phyloP scores from a whole-genome alignment of 2,113 vertebrate genomes.

The Oreochromis niloticus region DNA sequence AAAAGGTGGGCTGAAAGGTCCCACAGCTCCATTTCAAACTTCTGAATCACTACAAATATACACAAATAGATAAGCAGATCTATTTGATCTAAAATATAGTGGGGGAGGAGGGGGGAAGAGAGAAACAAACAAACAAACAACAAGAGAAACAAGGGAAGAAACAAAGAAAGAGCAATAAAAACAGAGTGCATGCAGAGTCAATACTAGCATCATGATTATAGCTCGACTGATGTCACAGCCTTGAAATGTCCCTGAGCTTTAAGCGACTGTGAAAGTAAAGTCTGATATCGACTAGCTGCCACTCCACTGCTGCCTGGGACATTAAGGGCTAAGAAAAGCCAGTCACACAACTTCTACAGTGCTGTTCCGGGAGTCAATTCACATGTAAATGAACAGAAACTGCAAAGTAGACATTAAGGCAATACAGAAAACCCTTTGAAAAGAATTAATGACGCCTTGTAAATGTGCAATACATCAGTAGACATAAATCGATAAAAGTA shows the following conservation, averaged over 20 bases:
- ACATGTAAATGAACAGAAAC: conserved; percentile 34
- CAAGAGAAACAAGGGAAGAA: not conserved
- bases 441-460: not conserved
- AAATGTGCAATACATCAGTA: not conserved
- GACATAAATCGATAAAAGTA: not conserved
- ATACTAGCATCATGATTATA: conserved; percentile 33
- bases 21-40: not conserved
- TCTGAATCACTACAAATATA: not conserved
- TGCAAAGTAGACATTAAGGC: conserved; percentile 8
- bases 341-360: conserved; percentile 2
- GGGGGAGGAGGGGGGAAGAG: not conserved
- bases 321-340: conserved; percentile 38
- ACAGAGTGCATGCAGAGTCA: not conserved
- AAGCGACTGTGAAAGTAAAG: conserved; percentile 40
- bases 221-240: conserved; percentile 45
- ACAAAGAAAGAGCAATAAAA: not conserved
- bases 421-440: conserved; percentile 6
- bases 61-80: not conserved
- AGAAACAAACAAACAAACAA: not conserved
- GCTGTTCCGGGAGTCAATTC: conserved; percentile 28
- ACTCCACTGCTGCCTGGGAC: conserved; percentile 14
- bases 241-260: conserved; percentile 53
- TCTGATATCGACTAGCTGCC: conserved; percentile 56
- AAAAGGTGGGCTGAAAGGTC: not conserved
- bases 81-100: not conserved